These are phyloP conservation scores for Amblyjoppa proteus DNA, from an alignment of 2,888 invertebrate genomes.

Conservation along the genomic window DNA sequence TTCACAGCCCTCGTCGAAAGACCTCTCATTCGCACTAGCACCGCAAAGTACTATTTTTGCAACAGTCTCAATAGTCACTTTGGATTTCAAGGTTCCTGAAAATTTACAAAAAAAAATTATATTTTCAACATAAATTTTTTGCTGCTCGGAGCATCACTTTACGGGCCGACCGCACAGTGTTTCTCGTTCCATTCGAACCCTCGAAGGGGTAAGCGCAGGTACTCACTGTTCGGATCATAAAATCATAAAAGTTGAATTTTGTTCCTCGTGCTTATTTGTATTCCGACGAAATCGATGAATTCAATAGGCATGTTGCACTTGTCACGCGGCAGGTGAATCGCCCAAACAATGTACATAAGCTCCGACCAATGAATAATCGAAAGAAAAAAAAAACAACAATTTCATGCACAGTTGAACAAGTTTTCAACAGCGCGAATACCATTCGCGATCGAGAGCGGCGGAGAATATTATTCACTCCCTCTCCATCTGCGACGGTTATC, in stretches of 20 bases:
- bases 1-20: too few relatives aligned
- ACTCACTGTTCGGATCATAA: background rate
- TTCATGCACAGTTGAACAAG: background rate
- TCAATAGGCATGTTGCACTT: background rate
- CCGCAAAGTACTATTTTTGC: too few relatives aligned
- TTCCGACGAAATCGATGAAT: conserved; percentile 6
- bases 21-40: too few relatives aligned
- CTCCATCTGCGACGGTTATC: conserved; percentile 47
- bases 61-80: too few relatives aligned
- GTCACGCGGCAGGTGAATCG: background rate
- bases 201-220: background rate
- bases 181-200: background rate
- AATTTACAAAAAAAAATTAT: background rate
- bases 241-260: background rate
- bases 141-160: background rate
- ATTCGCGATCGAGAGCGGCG: background rate
- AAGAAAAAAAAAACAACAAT: too few relatives aligned
- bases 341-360: background rate
- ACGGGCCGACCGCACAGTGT: background rate
- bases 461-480: background rate
- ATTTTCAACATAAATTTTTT: background rate
- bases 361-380: background rate
- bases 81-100: background rate
- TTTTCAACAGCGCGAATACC: background rate
- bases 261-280: background rate